A percentile compares a stretch with the other conserved stretches of the same genome.
phyloP scores from a whole-genome alignment of 2,888 invertebrate genomes.

The Polyommatus iphigenia region DNA sequence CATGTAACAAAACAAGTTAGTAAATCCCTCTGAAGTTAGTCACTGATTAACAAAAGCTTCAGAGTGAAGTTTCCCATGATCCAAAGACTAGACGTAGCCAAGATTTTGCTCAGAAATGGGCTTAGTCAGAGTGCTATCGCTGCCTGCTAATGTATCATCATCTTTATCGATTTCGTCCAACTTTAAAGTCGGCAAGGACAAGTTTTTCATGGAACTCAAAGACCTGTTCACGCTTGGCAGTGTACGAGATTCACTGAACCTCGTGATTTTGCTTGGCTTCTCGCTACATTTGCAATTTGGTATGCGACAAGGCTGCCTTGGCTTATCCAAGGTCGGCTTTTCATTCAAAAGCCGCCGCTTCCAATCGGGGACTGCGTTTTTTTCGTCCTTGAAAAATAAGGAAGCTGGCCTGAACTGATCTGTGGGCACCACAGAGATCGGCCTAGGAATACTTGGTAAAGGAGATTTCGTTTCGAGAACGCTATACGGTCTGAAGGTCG shows the following conservation, averaged over 20 bases:
- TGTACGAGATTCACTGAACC: slow-evolving; percentile 64
- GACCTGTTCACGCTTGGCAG: slow-evolving; percentile 62
- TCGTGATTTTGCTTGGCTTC: slow-evolving; percentile 51
- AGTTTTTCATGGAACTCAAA: slow-evolving; percentile 62
- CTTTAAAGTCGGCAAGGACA: slow-evolving; percentile 71
- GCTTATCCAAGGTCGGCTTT: slow-evolving; percentile 59
- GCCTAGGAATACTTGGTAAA: slow-evolving; percentile 56
- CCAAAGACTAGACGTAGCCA: slow-evolving; percentile 71
- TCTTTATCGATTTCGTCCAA: slow-evolving; percentile 59
- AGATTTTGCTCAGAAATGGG: slow-evolving; percentile 79
- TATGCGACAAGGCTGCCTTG: slow-evolving; percentile 64
- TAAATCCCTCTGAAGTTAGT: slow-evolving; percentile 5
- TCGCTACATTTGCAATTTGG: slow-evolving; percentile 72
- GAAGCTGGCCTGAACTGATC: slow-evolving; percentile 73
- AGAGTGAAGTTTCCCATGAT: neutral
- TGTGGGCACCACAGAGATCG: slow-evolving; percentile 71
- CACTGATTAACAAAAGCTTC: neutral
- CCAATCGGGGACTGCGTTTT: slow-evolving; percentile 68
- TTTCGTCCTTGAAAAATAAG: slow-evolving; percentile 60
- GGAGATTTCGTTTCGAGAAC: slow-evolving; percentile 69
- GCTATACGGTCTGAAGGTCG: slow-evolving; percentile 67
- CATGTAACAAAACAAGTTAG: slow-evolving; percentile 28
- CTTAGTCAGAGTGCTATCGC: slow-evolving; percentile 54
- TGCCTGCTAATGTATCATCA: slow-evolving; percentile 63
- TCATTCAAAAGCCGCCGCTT: slow-evolving; percentile 67